A percentile compares a stretch with the other conserved stretches of the same genome.
phyloP scores from a whole-genome alignment of 2,888 invertebrate genomes.

The Aphelenchoides bicaudatus region DNA sequence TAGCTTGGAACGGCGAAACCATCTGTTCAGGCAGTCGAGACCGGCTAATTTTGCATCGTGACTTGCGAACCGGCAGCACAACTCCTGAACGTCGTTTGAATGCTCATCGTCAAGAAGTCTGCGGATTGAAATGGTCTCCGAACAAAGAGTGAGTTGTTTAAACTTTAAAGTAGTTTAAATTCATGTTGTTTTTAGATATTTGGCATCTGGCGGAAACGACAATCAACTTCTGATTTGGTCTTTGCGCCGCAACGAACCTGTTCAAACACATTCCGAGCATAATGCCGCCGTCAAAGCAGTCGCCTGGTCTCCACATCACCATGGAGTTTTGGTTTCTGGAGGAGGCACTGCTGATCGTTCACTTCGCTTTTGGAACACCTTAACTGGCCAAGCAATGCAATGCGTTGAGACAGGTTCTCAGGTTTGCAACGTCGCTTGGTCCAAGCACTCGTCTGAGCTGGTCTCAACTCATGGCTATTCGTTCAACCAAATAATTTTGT shows the following conservation, averaged over 20 bases:
- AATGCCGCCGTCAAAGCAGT: constrained; percentile 92
- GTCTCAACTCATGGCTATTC: constrained; percentile 96
- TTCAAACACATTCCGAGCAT: constrained; percentile 93
- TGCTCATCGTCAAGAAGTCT: constrained; percentile 87
- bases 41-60: constrained; percentile 83
- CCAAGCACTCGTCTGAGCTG: constrained; percentile 92
- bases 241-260: constrained; percentile 65
- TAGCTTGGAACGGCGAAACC: constrained; percentile 60
- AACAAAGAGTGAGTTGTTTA: constrained; percentile 33
- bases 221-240: constrained; percentile 89
- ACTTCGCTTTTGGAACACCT: constrained; percentile 87
- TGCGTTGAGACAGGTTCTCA: constrained; percentile 95
- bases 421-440: constrained; percentile 92
- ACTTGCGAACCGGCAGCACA: constrained; percentile 75
- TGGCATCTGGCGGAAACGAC: constrained; percentile 98
- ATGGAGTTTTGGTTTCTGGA: constrained; percentile 67
- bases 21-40: constrained; percentile 82
- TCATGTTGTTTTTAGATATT: constrained; percentile 73
- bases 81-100: constrained; percentile 76
- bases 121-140: constrained; percentile 93
- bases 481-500: constrained; percentile 95
- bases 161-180: neutral
- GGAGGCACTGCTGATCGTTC: constrained; percentile 99
- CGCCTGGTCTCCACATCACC: constrained; percentile 98
- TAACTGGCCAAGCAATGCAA: constrained; percentile 96